Evolutionary conservation across 2,113 vertebrate species (phyloP).

Genomic region (Pimephales promelas): DNA sequence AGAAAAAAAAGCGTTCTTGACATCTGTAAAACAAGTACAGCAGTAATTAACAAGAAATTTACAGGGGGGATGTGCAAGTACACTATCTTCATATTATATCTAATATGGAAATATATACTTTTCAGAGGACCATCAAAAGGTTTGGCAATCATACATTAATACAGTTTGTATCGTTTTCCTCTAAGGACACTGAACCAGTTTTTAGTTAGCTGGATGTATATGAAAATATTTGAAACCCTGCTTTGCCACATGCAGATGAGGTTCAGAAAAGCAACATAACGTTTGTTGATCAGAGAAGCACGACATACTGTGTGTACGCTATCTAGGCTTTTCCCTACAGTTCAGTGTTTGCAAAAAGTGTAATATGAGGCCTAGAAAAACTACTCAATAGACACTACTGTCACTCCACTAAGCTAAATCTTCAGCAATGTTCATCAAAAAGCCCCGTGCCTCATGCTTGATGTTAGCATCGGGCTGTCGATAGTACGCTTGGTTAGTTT

Average conservation of each 20-base stretch:
- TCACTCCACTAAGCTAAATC: slow-evolving; percentile 40
- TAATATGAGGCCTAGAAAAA: slow-evolving; percentile 32
- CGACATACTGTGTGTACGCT: slow-evolving; percentile 10
- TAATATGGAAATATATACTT: slow-evolving; percentile 8
- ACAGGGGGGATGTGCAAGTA: background rate
- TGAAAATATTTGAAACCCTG: slow-evolving; percentile 52
- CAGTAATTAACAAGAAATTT: background rate
- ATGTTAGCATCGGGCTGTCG: slow-evolving; percentile 15
- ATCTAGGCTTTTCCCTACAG: slow-evolving; percentile 30
- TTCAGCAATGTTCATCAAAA: slow-evolving; percentile 21
- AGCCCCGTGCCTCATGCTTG: slow-evolving; percentile 30
- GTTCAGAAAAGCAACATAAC: slow-evolving; percentile 49
- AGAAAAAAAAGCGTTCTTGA: background rate
- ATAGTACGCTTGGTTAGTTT: slow-evolving; percentile 38
- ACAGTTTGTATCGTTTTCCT: background rate
- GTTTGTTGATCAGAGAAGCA: slow-evolving; percentile 15
- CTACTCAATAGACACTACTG: slow-evolving; percentile 30
- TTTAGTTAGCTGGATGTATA: slow-evolving; percentile 24
- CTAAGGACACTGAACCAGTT: background rate
- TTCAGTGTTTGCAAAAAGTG: slow-evolving; percentile 38
- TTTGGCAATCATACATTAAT: slow-evolving; percentile 12
- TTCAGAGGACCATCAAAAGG: background rate
- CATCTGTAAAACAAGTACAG: background rate
- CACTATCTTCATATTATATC: background rate
- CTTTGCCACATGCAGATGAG: slow-evolving; percentile 51